These are phyloP conservation scores for Malthinus flaveolus DNA, from an alignment of 2,888 invertebrate species.

Conservation along the genomic window DNA sequence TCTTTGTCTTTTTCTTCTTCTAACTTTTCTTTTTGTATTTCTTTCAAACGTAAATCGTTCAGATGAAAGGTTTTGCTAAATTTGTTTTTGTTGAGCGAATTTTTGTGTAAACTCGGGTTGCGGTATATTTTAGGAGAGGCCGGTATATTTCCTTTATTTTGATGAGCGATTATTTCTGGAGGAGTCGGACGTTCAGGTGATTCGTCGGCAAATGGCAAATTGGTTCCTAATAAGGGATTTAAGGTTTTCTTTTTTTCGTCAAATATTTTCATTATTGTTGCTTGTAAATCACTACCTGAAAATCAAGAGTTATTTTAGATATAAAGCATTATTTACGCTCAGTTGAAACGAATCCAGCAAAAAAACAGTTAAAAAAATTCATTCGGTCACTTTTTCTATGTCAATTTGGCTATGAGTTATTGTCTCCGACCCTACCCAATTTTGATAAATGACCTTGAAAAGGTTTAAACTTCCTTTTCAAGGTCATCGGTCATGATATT, in stretches of 20 bases:
- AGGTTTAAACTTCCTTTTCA: no score
- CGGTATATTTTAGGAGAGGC: conserved; percentile 50
- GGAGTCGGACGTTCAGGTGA: conserved; percentile 59
- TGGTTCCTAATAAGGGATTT: conserved; percentile 61
- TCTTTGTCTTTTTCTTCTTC: conserved; percentile 56
- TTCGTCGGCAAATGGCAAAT: conserved; percentile 74
- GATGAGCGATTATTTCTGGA: conserved; percentile 35
- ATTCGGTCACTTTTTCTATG: no score
- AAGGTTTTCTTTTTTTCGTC: conserved; percentile 78
- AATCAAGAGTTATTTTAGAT: conserved; percentile 42
- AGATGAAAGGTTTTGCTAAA: conserved; percentile 24
- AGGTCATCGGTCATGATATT: no score
- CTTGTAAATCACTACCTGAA: conserved; percentile 81
- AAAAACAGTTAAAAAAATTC: no score
- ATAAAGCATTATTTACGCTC: no score
- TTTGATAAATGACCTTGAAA: no score
- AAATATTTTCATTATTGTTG: conserved; percentile 80
- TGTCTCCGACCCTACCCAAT: no score
- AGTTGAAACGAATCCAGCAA: no score
- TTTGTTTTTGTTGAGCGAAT: conserved; percentile 37
- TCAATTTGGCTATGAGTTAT: no score
- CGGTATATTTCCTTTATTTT: conserved; percentile 49
- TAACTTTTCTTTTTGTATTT: conserved; percentile 51
- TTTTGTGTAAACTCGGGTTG: conserved; percentile 60
- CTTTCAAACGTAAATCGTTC: conserved; percentile 42